These are phyloP conservation scores for Drosophila punjabiensis DNA, from an alignment of 1,140 invertebrate genomes.

Conservation along the genomic window DNA sequence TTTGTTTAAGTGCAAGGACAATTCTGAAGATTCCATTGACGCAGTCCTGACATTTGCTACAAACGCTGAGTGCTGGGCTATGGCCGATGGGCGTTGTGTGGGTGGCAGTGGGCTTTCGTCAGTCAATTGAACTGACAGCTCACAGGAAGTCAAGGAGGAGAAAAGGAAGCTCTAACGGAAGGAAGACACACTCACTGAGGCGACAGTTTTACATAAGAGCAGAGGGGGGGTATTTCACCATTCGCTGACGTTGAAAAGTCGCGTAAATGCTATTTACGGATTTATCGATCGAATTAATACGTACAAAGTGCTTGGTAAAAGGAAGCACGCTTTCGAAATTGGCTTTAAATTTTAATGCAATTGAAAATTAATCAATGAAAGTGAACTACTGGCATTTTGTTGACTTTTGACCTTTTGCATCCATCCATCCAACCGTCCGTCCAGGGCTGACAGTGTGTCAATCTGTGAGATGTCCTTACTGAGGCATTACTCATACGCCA, in stretches of 20 bases:
- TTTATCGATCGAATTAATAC: slow-evolving; percentile 72
- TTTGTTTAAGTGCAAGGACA: slow-evolving; percentile 24
- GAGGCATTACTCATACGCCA: slow-evolving; percentile 50
- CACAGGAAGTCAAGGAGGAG: slow-evolving; percentile 37
- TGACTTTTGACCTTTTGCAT: slow-evolving; percentile 11
- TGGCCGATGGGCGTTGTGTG: slow-evolving; percentile 2
- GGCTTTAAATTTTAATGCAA: slow-evolving; percentile 35
- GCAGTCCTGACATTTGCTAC: slow-evolving; percentile 63
- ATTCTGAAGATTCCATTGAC: slow-evolving; percentile 27
- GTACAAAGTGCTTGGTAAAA: slow-evolving; percentile 15
- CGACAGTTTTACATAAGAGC: slow-evolving; percentile 33
- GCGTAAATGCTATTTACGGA: slow-evolving; percentile 74
- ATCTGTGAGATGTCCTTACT: slow-evolving; percentile 13
- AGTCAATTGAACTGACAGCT: slow-evolving; percentile 46
- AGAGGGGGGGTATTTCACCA: slow-evolving; percentile 15
- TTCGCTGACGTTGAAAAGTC: slow-evolving; percentile 64
- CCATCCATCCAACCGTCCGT: neutral
- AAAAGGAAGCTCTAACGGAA: slow-evolving; percentile 44
- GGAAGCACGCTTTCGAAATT: slow-evolving; percentile 24
- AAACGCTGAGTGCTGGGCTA: slow-evolving; percentile 18
- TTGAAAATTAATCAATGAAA: slow-evolving; percentile 49
- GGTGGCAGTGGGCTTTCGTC: slow-evolving; percentile 34
- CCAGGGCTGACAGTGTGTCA: slow-evolving; percentile 15
- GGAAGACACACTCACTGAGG: slow-evolving; percentile 47
- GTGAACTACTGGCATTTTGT: slow-evolving; percentile 12